phyloP scores from a whole-genome alignment of 2,888 invertebrate species.

The Hirudinaria manillensis region DNA sequence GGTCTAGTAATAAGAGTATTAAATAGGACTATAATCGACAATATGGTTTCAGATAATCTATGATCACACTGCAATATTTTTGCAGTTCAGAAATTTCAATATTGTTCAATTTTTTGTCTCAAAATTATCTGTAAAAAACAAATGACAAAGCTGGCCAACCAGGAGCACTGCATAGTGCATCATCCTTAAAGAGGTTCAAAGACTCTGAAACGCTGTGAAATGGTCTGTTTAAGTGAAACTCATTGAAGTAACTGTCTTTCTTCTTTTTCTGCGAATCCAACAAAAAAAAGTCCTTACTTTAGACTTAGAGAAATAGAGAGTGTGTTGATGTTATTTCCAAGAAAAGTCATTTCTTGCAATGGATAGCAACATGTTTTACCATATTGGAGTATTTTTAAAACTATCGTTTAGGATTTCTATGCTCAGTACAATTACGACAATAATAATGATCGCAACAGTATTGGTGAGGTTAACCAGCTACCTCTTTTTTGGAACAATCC shows the following conservation, averaged over 20 bases:
- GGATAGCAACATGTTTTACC: no score
- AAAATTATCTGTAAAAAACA: no score
- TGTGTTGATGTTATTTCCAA: no score
- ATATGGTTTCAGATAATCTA: no score
- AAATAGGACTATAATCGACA: no score
- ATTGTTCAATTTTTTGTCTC: no score
- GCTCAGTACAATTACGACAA: background rate
- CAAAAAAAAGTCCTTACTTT: background rate
- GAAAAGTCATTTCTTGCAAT: no score
- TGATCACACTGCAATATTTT: no score
- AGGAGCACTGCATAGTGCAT: slow-evolving; percentile 58
- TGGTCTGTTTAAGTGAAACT: slow-evolving; percentile 55
- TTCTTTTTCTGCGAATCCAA: slow-evolving; percentile 9
- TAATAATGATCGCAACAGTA: background rate
- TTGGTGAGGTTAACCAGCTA: background rate
- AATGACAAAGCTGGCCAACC: slow-evolving; percentile 47
- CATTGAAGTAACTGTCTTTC: slow-evolving; percentile 42
- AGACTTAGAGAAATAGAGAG: background rate
- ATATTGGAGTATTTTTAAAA: no score
- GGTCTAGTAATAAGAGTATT: background rate
- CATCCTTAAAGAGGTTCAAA: slow-evolving; percentile 59
- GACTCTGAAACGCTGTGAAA: slow-evolving; percentile 53
- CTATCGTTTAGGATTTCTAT: background rate
- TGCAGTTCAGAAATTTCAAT: no score
- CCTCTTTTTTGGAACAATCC: background rate